These are phyloP conservation scores for Styela plicata DNA, from an alignment of 23 tunicate species.

Conservation along the genomic window DNA sequence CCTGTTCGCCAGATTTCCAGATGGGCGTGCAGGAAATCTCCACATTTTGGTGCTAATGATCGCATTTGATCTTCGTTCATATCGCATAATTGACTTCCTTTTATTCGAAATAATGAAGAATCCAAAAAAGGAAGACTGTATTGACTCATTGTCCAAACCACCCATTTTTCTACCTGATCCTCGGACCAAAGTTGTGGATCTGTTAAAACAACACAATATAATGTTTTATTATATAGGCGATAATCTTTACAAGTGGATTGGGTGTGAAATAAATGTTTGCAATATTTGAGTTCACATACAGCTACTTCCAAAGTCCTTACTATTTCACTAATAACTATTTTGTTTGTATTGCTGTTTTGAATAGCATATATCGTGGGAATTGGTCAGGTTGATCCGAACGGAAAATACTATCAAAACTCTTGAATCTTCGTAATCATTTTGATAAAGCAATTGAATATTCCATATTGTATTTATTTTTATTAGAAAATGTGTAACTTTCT, in stretches of 20 bases:
- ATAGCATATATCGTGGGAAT: neutral
- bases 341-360: neutral
- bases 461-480: neutral
- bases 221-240: neutral
- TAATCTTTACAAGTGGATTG: neutral
- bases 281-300: neutral
- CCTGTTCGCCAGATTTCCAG: constrained; percentile 89
- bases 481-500: no score
- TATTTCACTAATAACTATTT: neutral
- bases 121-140: constrained; percentile 60
- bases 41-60: constrained; percentile 72
- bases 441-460: neutral
- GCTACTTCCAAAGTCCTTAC: neutral
- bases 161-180: constrained; percentile 79
- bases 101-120: constrained; percentile 33
- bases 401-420: neutral
- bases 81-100: constrained; percentile 53
- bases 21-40: constrained; percentile 83
- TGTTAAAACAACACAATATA: constrained; percentile 18
- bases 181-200: constrained; percentile 70
- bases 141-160: constrained; percentile 74
- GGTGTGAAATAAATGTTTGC: neutral
- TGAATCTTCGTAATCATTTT: neutral
- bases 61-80: constrained; percentile 68
- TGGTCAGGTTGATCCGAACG: neutral